These are phyloP conservation scores for Chalcosyrphus nemorum DNA, from an alignment of 2,888 invertebrate species.

Conservation along the genomic window DNA sequence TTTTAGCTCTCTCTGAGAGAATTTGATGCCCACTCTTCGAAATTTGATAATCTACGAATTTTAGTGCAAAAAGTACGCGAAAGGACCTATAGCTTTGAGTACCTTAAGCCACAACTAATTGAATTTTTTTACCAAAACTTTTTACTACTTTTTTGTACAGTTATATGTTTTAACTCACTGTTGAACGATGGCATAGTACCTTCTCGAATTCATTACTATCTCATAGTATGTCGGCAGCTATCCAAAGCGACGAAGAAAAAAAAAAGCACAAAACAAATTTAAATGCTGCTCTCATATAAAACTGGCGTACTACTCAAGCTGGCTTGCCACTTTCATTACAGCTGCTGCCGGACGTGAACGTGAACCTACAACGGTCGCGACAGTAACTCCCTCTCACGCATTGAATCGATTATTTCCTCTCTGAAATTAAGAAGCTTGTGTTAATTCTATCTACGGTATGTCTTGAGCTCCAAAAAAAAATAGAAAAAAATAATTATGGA, in stretches of 20 bases:
- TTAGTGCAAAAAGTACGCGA: no score
- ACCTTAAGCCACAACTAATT: no score
- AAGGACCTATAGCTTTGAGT: no score
- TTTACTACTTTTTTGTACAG: not conserved
- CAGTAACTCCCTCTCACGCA: not conserved
- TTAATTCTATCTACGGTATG: slow-evolving; percentile 43
- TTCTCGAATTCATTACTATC: not conserved
- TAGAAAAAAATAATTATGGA: not conserved
- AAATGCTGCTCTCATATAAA: slow-evolving; percentile 48
- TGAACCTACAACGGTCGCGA: slow-evolving; percentile 18
- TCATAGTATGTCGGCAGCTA: not conserved
- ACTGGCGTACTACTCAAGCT: slow-evolving; percentile 13
- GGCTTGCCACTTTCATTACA: slow-evolving; percentile 59
- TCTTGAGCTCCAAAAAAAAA: slow-evolving; percentile 5
- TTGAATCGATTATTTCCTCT: not conserved
- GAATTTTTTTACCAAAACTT: no score
- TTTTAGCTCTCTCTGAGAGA: no score
- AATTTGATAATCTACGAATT: no score
- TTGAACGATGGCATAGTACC: not conserved
- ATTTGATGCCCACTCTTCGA: no score
- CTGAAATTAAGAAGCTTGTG: slow-evolving; percentile 30
- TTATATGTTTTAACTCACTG: not conserved
- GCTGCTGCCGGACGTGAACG: slow-evolving; percentile 44
- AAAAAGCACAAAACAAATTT: no score
- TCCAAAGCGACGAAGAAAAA: not conserved